These are phyloP conservation scores for Xiphophorus birchmanni DNA, from an alignment of 2,797 vertebrate species.

Conservation along the genomic window DNA sequence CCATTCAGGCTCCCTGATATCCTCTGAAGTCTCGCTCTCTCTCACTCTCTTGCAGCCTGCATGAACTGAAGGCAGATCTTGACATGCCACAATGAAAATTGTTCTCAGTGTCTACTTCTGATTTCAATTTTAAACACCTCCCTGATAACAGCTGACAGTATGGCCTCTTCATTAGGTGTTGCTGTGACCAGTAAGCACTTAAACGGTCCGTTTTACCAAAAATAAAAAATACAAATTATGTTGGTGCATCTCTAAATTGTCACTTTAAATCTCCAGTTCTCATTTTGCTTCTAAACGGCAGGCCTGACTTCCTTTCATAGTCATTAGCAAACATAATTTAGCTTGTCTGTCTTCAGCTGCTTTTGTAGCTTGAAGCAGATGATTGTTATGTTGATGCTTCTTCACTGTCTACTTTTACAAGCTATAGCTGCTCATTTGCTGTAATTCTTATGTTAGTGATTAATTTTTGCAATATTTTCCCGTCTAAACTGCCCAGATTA, in stretches of 20 bases:
- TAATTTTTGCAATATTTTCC: slow-evolving; percentile 44
- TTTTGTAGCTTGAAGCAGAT: slow-evolving; percentile 33
- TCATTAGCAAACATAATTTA: slow-evolving; percentile 41
- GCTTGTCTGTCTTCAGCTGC: slow-evolving; percentile 30
- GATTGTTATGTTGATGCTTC: slow-evolving; percentile 25
- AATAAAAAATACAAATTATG: neutral
- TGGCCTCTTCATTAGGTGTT: neutral
- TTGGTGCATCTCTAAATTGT: slow-evolving; percentile 5
- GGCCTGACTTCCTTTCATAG: slow-evolving; percentile 28
- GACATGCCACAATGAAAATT: neutral
- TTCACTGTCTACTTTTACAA: slow-evolving; percentile 54
- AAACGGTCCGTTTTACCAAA: neutral
- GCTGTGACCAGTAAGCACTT: neutral
- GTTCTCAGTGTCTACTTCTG: neutral
- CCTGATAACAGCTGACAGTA: neutral
- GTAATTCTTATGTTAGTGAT: slow-evolving; percentile 20
- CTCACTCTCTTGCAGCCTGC: neutral
- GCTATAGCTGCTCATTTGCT: slow-evolving; percentile 40
- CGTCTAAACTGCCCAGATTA: slow-evolving; percentile 34
- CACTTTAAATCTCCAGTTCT: slow-evolving; percentile 32
- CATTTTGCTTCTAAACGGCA: slow-evolving; percentile 38
- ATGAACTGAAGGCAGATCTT: neutral
- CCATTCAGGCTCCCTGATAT: neutral
- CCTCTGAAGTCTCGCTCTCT: neutral
- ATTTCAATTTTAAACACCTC: neutral